These are phyloP conservation scores for Anagrus nilaparvatae DNA, from an alignment of 1,140 invertebrate genomes.

Conservation along the genomic window DNA sequence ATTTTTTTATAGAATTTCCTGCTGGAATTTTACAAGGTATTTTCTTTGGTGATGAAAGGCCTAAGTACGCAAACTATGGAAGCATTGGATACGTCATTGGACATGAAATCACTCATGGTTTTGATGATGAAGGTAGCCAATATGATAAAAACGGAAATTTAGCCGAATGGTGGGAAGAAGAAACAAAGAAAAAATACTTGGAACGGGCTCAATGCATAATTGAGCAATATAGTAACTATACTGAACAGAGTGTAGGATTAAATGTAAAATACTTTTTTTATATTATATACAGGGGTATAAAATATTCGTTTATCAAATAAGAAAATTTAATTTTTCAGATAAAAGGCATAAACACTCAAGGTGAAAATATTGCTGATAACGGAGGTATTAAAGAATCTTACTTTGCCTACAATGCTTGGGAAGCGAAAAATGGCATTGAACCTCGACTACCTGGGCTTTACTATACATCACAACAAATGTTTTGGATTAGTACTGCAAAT, in stretches of 20 bases:
- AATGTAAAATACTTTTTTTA: conserved; percentile 36
- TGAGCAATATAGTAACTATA: conserved; percentile 58
- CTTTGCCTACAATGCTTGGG: conserved; percentile 41
- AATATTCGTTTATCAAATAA: background rate
- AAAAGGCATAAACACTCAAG: conserved; percentile 51
- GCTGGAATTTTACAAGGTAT: conserved; percentile 66
- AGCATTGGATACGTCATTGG: conserved; percentile 61
- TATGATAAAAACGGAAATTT: conserved; percentile 57
- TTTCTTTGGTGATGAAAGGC: conserved; percentile 58
- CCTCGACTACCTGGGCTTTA: conserved; percentile 39
- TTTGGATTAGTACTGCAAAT: conserved; percentile 52
- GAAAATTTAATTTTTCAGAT: conserved; percentile 27
- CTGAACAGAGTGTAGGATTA: conserved; percentile 43
- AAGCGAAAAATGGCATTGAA: conserved; percentile 30
- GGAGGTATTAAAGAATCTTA: conserved; percentile 51
- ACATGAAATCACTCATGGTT: conserved; percentile 48
- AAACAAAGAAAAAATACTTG: conserved; percentile 48
- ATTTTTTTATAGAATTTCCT: conserved; percentile 53
- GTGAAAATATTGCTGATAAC: conserved; percentile 56
- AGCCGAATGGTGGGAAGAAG: conserved; percentile 54
- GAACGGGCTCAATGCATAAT: conserved; percentile 56
- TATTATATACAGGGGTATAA: background rate
- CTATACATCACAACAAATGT: conserved; percentile 48
- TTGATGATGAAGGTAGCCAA: conserved; percentile 54
- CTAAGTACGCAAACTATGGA: conserved; percentile 67